Base-by-base conservation (phyloP, 2,888 invertebrate species). In the Eristalis pertinax region DNA sequence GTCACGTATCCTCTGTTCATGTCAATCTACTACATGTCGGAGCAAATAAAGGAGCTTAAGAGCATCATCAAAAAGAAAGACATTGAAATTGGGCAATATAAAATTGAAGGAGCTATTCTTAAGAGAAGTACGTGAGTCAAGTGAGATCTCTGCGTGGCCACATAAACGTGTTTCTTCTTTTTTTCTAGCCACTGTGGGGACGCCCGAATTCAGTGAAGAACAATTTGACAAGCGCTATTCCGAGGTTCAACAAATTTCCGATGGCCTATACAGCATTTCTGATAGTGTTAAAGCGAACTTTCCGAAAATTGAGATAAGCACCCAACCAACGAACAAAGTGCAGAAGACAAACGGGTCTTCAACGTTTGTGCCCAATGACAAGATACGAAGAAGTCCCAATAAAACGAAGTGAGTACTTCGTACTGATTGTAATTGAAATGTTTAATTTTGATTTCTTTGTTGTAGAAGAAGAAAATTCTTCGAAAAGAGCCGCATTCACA, bases 71-170 rank as follows among this genome's bases (percentile, higher is more conserved):
- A 82, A 1, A 91, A 91, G 65, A 93, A 93, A 72, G 93, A 93
- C 68, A 62, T 85, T 0, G 93, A 93, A 88, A 89, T 93, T 1
- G 86, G 89, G 2, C 92, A 93, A 69, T 93, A 91, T 70, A 91
- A 90, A 65, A 69, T 60, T 0, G 92, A 93, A 68, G 92, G 92
- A 5, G 90, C 89, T 19, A 68, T 90, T 24, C 77, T 92, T 24
- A 89, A 89, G 38, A 89, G 92, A 89, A 89, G 93, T 92, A 88
- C 87, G 89, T 67, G 32, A 35, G 3, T 26, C 5, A 24, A n/a
- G 38, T 64, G n/a, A 19, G 13, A 11, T 4, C 5, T 19, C 0
- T 11, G 10, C 7, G 19, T 22, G 29, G 15, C 58, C 11, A 24
- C 2, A 11, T 24, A 41, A 58, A 24, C 29, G n/a, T 43, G 56